A percentile compares a stretch with the other conserved stretches of the same genome.
These are phyloP conservation scores for Tamias sibiricus DNA, from an alignment of 2,113 vertebrate species.

Conservation along the genomic window DNA sequence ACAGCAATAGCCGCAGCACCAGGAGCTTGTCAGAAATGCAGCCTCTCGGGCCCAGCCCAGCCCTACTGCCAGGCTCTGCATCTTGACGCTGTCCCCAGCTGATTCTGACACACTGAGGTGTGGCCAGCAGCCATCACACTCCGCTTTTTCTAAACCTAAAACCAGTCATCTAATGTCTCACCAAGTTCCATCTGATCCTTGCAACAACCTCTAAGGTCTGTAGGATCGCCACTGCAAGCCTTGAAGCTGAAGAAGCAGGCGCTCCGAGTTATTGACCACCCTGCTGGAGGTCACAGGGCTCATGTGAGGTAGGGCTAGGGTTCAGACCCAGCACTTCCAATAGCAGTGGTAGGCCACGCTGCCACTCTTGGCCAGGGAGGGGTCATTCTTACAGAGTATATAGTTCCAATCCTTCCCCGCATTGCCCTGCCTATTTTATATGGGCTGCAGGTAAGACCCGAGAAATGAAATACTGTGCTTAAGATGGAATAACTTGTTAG, in stretches of 20 bases:
- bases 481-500: background rate
- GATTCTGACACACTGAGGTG: fast-evolving
- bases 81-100: background rate
- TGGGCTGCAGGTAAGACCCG: background rate
- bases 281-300: background rate
- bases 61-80: background rate
- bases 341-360: fast-evolving
- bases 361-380: background rate
- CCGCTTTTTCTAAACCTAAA: background rate
- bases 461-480: background rate
- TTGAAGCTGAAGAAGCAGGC: background rate
- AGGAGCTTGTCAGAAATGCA: background rate
- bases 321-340: background rate
- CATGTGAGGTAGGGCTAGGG: fast-evolving
- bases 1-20: background rate
- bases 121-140: background rate
- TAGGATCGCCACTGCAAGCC: too few relatives aligned
- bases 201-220: fast-evolving
- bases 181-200: background rate
- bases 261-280: background rate
- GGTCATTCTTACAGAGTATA: background rate
- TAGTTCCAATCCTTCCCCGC: fast-evolving
- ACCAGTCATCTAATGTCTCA: background rate
- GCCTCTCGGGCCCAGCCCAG: background rate
- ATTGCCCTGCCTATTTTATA: fast-evolving